Base-by-base conservation (phyloP, 1,140 invertebrate genomes). In the Teleopsis dalmanni region DNA sequence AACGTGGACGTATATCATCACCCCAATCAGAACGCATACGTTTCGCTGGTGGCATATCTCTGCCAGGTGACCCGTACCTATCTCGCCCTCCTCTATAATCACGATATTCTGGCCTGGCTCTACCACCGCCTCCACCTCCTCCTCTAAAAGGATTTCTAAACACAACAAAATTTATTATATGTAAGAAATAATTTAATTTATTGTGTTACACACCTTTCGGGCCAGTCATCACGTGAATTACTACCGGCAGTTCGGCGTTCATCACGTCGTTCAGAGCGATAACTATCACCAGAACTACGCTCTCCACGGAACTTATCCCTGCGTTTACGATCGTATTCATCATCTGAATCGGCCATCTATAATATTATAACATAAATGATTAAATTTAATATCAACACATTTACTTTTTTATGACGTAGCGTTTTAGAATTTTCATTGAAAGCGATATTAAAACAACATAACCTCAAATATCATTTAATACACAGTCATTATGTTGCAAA, bases 261-360 rank as follows among this genome's bases (percentile, higher is more conserved):
- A 29, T 85, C 79, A 45, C 86, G 74, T 35, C 87, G 77, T 19
- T 84, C 80, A 51, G 84, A 81, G 56, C 85, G 76, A 57, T 85
- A 86, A 51, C 81, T 87, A 52, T 87, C 87, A 4, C 84, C 83
- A 48, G 82, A 82, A 11, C 80, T 80, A 52, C 89, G 76, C 76
- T 93, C 89, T 8, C 88, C 89, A 41, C 88, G 79, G 61, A 93
- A 93, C 67, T 93, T 93, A 58, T 93, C 89, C 26, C 90, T 76
- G 34, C 88, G 73, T 64, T 92, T 91, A 22, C 87, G 79, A 70
- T 92, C 88, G 59, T 91, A 91, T 65, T 93, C 89, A 73, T 93
- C 90, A 69, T 93, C 90, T 57, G 88, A 91, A 65, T 93, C 90
- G 52, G 75, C 90, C 90, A 93, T 93, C 52, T 35, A 3, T 18